Conservation (phyloP, 2,888 invertebrate genomes). For the Trissoscelio sp. region DNA sequence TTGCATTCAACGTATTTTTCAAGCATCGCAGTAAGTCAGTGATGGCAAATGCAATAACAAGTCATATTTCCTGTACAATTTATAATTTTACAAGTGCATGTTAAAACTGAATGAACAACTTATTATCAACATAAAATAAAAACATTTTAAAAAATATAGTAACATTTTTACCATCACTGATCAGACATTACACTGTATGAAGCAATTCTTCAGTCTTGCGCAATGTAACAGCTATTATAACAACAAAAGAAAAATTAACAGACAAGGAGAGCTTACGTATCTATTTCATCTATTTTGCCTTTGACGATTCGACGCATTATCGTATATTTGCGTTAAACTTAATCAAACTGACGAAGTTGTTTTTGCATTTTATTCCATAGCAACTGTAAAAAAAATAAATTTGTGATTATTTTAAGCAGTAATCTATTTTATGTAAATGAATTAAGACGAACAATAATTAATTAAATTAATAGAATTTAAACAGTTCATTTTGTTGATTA, state of each 20-base stretch:
- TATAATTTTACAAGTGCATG: background rate
- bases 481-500: too few relatives aligned
- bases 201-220: slow-evolving; percentile 54
- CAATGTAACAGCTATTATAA: slow-evolving; percentile 29
- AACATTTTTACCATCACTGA: slow-evolving; percentile 27
- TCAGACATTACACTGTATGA: slow-evolving; percentile 25
- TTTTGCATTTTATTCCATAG: slow-evolving; percentile 77
- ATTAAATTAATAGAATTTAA: too few relatives aligned
- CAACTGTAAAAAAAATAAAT: slow-evolving; percentile 71
- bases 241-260: slow-evolving; percentile 13
- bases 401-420: background rate
- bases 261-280: slow-evolving; percentile 3
- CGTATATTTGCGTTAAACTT: background rate
- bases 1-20: background rate
- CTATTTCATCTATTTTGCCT: slow-evolving; percentile 3
- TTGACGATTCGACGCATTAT: background rate
- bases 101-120: background rate
- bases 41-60: background rate
- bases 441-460: too few relatives aligned
- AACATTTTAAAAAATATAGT: background rate
- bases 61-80: background rate
- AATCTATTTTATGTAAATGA: too few relatives aligned
- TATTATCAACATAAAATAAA: background rate
- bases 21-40: background rate
- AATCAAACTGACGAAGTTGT: slow-evolving; percentile 74